A percentile compares a stretch with the other conserved stretches of the same genome.
Conservation (phyloP, 2,888 invertebrate species). For the Drosophila crucigera region DNA sequence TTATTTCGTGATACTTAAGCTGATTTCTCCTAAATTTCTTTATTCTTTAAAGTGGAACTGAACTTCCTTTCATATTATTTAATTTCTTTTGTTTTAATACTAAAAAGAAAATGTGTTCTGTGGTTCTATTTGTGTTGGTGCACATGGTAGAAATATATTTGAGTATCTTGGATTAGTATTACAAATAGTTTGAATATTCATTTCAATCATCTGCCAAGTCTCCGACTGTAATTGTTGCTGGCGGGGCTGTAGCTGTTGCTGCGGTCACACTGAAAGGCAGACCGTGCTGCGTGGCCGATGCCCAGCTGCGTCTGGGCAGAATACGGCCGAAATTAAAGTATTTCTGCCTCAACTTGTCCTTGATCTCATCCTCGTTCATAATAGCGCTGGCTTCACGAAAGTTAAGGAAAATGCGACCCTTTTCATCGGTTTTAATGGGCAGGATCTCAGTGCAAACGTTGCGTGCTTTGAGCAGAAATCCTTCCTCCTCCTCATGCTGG, state of each 20-base stretch:
- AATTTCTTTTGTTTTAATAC: neutral
- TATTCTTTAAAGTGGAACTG: neutral
- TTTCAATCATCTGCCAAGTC: slow-evolving; percentile 74
- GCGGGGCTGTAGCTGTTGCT: slow-evolving; percentile 53
- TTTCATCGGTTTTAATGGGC: slow-evolving; percentile 85
- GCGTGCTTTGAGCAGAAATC: slow-evolving; percentile 82
- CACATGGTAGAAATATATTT: slow-evolving; percentile 21
- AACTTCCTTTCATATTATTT: neutral
- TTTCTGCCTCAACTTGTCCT: slow-evolving; percentile 83
- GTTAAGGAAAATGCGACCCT: slow-evolving; percentile 84
- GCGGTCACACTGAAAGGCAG: slow-evolving; percentile 72
- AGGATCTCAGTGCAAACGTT: slow-evolving; percentile 85
- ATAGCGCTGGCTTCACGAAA: slow-evolving; percentile 85
- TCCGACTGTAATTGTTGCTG: slow-evolving; percentile 60
- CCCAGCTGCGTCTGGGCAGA: slow-evolving; percentile 83
- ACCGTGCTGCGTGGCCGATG: slow-evolving; percentile 82
- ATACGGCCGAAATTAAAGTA: slow-evolving; percentile 84
- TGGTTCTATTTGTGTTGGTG: slow-evolving; percentile 16
- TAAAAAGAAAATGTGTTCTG: neutral
- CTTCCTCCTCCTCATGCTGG: slow-evolving; percentile 75
- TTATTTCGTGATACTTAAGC: neutral
- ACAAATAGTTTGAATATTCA: neutral
- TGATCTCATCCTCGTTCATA: slow-evolving; percentile 85
- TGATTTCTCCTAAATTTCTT: neutral
- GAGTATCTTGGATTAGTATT: slow-evolving; percentile 5